A percentile compares a stretch with the other conserved stretches of the same genome.
Evolutionary conservation across 1,140 invertebrate species (phyloP).

Genomic region (Idris sp.): DNA sequence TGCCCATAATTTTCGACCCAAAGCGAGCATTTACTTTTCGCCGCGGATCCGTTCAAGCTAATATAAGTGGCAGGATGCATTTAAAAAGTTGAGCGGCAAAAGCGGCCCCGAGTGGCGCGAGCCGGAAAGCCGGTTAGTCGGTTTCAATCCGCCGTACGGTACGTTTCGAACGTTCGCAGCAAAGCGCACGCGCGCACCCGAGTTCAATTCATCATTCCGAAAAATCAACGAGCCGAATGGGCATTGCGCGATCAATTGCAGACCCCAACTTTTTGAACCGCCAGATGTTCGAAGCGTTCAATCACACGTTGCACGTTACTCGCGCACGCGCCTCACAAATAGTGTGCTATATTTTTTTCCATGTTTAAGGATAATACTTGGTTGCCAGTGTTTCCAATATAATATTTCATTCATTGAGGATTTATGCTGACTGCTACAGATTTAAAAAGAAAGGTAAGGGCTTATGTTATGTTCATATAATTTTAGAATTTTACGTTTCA

Average conservation of each 20-base stretch:
- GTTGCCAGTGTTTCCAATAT: too few species aligned
- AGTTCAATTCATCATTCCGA: constrained; percentile 14
- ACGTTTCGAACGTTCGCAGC: constrained; percentile 51
- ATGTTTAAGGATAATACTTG: too few species aligned
- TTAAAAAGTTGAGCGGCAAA: constrained; percentile 67
- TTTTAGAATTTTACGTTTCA: too few species aligned
- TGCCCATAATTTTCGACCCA: constrained; percentile 24
- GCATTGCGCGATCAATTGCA: constrained; percentile 1
- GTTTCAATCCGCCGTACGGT: constrained; percentile 67
- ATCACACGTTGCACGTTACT: background rate
- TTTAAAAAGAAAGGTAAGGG: too few species aligned
- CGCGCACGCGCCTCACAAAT: constrained; percentile 21
- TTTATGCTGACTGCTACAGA: too few species aligned
- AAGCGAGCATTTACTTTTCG: constrained; percentile 51
- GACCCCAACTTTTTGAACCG: constrained; percentile 12
- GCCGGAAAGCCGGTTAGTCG: constrained; percentile 74
- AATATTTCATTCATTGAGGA: too few species aligned
- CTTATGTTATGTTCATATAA: too few species aligned
- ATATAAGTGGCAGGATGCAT: constrained; percentile 57
- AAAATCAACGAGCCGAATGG: constrained; percentile 25
- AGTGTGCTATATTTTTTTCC: too few species aligned
- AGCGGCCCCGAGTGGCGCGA: constrained; percentile 62
- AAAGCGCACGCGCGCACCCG: constrained; percentile 26
- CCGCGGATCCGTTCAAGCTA: constrained; percentile 33
- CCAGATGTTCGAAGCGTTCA: constrained; percentile 18